These are phyloP conservation scores for Poecilus cupreus DNA, from an alignment of 2,888 invertebrate species.

Conservation along the genomic window DNA sequence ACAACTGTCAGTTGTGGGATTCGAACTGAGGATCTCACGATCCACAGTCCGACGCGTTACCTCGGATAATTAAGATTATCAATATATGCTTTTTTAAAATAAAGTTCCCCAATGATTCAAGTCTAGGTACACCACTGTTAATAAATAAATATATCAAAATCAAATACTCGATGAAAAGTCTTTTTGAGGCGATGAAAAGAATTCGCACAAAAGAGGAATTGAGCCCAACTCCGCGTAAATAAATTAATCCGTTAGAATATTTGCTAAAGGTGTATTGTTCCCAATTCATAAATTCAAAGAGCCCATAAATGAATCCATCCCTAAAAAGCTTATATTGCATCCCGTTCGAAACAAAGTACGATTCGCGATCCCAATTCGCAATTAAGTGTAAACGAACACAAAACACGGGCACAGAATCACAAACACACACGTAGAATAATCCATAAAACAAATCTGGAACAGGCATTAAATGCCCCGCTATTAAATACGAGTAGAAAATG, in stretches of 20 bases:
- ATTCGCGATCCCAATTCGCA: constrained; percentile 13
- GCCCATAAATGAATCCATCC: neutral
- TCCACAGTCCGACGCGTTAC: no score
- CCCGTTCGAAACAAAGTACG: neutral
- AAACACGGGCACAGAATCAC: constrained; percentile 10
- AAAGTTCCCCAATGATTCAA: no score
- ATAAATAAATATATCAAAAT: no score
- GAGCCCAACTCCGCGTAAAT: neutral
- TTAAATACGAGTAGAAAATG: constrained; percentile 36
- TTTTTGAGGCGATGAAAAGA: no score
- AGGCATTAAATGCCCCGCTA: constrained; percentile 35
- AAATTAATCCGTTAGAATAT: constrained; percentile 9
- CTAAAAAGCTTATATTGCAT: constrained; percentile 18
- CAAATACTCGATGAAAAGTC: no score
- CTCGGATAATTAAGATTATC: no score
- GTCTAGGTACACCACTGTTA: no score
- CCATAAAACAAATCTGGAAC: constrained; percentile 50
- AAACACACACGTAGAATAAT: constrained; percentile 28
- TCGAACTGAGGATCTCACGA: no score
- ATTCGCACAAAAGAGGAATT: neutral
- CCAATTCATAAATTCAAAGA: constrained; percentile 29
- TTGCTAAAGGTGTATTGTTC: neutral
- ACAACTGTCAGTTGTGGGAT: no score
- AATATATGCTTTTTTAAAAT: no score
- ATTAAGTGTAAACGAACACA: constrained; percentile 36